Base-by-base conservation (phyloP, 2,113 vertebrate genomes). In the Hippocampus mohnikei region DNA sequence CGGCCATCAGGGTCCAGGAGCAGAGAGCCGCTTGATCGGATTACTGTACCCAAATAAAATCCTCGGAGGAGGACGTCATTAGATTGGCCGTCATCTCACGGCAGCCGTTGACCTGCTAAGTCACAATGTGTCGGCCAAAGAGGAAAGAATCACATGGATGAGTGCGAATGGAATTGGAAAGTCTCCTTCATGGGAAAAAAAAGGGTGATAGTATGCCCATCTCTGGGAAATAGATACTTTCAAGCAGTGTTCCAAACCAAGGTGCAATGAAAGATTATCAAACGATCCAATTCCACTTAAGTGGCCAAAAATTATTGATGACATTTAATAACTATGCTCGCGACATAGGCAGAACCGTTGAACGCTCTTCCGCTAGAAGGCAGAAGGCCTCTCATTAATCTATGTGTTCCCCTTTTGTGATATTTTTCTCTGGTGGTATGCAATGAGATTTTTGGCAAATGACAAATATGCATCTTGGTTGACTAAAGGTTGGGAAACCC, bases 61-160 rank as follows among this genome's bases (percentile, higher is more conserved):
- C 88, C 84, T 91, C 85, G 81, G 90, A 75, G 78, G 93, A 76
- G 76, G 93, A 73, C 75, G 90, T 85, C 88, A 82, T 77, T 90
- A 92, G 82, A 88, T 74, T 90, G 78, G 88, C 89, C 85, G 88
- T 80, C 92, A 89, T 91, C 92, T 92, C 91, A 12, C 75, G 88
- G 94, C 93, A 94, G 85, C 93, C 95, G 89, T 96, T 96, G 81
- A 96, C 95, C 95, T 98, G 94, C 92, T 79, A 85, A 92, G 80
- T 91, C 74, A 93, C 80, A 92, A 86, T 7, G n/a, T 71, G 56
- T 81, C 67, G 69, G 79, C 84, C 56, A 84, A 68, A 81, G 44
- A 52, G 40, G 60, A 53, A 23, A 58, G 55, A 58, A 58, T 64
- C 33, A 15, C 21, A 15, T 3, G 5, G 37, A 69, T 66, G 25